Percentiles rank a stretch among this genome's conserved stretches.
Conservation (phyloP, 2,797 vertebrate genomes). For the Podarcis siculus region DNA sequence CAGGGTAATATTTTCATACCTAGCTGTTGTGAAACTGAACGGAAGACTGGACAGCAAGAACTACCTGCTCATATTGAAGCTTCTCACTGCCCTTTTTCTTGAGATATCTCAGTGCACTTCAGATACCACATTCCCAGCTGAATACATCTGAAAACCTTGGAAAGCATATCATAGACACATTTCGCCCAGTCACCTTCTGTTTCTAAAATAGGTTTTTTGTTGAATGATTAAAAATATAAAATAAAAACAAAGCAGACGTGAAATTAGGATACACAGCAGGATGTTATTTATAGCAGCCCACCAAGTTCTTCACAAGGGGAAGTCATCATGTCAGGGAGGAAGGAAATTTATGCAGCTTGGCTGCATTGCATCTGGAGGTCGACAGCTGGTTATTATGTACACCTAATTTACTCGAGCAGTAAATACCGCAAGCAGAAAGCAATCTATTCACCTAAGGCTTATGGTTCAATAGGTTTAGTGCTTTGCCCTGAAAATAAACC, state of each 20-base stretch:
- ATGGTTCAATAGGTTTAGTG: slow-evolving; percentile 70
- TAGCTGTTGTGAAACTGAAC: background rate
- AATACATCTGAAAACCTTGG: background rate
- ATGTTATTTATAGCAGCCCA: slow-evolving; percentile 69
- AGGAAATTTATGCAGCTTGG: slow-evolving; percentile 67
- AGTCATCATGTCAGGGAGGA: slow-evolving; percentile 44
- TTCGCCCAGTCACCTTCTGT: slow-evolving; percentile 18
- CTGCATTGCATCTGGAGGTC: slow-evolving; percentile 69
- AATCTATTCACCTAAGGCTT: slow-evolving; percentile 70
- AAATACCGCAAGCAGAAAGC: slow-evolving; percentile 67
- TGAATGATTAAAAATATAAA: slow-evolving; percentile 64
- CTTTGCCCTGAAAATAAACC: slow-evolving; percentile 68
- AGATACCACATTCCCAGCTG: slow-evolving; percentile 7
- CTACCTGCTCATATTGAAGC: background rate
- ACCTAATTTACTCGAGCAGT: slow-evolving; percentile 75
- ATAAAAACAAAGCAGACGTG: slow-evolving; percentile 72
- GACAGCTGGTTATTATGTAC: slow-evolving; percentile 77
- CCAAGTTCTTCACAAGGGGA: slow-evolving; percentile 46
- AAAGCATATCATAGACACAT: background rate
- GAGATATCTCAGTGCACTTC: background rate
- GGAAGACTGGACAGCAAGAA: background rate
- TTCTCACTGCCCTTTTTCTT: background rate
- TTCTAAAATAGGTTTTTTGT: slow-evolving; percentile 46
- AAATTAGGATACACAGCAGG: slow-evolving; percentile 71
- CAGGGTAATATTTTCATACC: background rate